phyloP scores from a whole-genome alignment of 2,888 invertebrate genomes.

The Scaptomyza reducta region DNA sequence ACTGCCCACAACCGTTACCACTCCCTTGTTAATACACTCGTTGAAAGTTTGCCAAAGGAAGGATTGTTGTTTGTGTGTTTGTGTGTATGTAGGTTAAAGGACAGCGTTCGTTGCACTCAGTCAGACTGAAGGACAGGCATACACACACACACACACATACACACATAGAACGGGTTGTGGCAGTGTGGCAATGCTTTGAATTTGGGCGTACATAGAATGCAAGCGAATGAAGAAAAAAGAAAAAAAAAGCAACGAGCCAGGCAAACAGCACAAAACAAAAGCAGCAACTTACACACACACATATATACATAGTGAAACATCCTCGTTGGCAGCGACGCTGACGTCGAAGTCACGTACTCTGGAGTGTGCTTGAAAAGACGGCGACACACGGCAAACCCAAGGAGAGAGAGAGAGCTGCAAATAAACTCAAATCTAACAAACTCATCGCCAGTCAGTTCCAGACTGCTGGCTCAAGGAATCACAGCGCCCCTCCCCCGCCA shows the following conservation, averaged over 20 bases:
- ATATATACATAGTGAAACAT: constrained; percentile 14
- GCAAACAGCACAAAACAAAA: constrained; percentile 25
- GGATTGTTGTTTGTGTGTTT: neutral
- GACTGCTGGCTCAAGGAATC: constrained; percentile 4
- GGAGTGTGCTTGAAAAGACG: constrained; percentile 57
- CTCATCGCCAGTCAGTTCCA: constrained; percentile 18
- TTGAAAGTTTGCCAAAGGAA: constrained; percentile 8
- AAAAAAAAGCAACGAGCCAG: constrained; percentile 9
- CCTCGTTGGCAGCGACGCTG: constrained; percentile 38
- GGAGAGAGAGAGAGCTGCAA: neutral
- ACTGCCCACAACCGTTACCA: neutral
- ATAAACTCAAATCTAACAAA: neutral
- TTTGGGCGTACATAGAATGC: constrained; percentile 58
- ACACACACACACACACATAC: neutral
- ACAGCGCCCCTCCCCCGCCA: neutral
- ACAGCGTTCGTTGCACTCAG: constrained; percentile 73
- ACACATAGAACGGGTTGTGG: neutral
- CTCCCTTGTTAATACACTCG: neutral
- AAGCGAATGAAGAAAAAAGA: constrained; percentile 16
- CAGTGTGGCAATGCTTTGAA: constrained; percentile 1
- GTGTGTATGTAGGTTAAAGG: constrained; percentile 74
- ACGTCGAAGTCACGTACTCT: constrained; percentile 68
- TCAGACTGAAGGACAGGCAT: constrained; percentile 70
- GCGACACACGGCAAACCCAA: constrained; percentile 34
- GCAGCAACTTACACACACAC: constrained; percentile 27